Evolutionary conservation across 2,888 invertebrate genomes (phyloP), one percentile per base, ranked within the genome.

Genomic region (Nymphalis urticae): DNA sequence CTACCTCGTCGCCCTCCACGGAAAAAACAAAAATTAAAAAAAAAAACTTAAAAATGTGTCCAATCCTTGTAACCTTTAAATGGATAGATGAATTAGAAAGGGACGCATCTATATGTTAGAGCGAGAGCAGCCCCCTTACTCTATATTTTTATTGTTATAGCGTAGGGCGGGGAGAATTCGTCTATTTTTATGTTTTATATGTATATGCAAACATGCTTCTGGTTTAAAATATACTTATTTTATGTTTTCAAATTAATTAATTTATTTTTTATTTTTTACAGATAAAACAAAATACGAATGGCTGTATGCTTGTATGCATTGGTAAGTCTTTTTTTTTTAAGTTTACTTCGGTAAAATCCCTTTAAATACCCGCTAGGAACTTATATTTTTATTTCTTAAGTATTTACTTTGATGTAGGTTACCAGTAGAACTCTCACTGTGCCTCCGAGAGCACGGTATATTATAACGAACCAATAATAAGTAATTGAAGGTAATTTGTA

Each of bases 81-180:
- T 60, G 66, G 59, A 70, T 71, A 71, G 71, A 66, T 56, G 63
- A 69, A 51, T 61, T 48, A 60, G 68, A 72, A 24, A 19, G 70
- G 32, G 70, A 70, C 36, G 16, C 56, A 27, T 13, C n/a, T 60
- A 66, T 48, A 9, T 47, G 69, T 47, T 51, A 48, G 72, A 72
- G 47, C 48, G 71, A 71, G 16, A 21, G 58, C 19, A 13, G 19
- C 50, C 21, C 54, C 21, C 54, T 53, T 59, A 36, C 51, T 68
- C 66, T 68, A 68, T 67, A 71, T 72, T 72, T 72, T 69, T 50
- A 56, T 66, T 61, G 60, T 70, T 63, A 47, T 24, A 32, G 50
- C 58, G 48, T 50, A 63, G 66, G 69, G 69, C 69, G 66, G 69
- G 59, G 60, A 59, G 59, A 21, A 47, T 53, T 66, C 50, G 48